Conservation (phyloP, 2,797 vertebrate genomes). For the Coregonus ussuriensis region DNA sequence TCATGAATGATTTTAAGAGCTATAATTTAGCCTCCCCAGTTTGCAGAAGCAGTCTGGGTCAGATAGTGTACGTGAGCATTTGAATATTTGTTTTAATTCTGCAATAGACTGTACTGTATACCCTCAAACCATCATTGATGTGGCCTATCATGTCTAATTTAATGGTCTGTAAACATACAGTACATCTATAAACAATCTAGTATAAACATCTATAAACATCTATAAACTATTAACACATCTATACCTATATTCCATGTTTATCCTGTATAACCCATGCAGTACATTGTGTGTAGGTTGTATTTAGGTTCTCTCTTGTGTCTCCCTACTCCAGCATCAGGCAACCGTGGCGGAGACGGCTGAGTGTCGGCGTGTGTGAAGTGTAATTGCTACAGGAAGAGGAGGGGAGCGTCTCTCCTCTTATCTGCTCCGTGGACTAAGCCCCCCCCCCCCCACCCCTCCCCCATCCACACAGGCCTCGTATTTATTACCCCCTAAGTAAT, state of each 20-base stretch:
- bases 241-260: background rate
- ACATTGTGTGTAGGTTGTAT: background rate
- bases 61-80: background rate
- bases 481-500: slow-evolving; percentile 80
- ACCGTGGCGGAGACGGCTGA: background rate
- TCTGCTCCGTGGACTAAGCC: slow-evolving; percentile 35
- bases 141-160: background rate
- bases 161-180: background rate
- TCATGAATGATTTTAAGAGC: background rate
- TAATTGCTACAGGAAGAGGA: slow-evolving; percentile 46
- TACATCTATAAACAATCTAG: background rate
- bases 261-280: background rate
- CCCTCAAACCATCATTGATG: background rate
- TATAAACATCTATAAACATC: too few species aligned
- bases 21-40: background rate
- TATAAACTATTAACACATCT: background rate
- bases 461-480: slow-evolving; percentile 71
- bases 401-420: slow-evolving; percentile 42
- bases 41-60: background rate
- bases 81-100: background rate
- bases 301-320: background rate
- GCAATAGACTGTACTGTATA: background rate
- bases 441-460: slow-evolving; percentile 36
- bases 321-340: slow-evolving; percentile 5
- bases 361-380: slow-evolving; percentile 27